phyloP scores from a whole-genome alignment of 2,888 invertebrate species.

The Dione vanillae region DNA sequence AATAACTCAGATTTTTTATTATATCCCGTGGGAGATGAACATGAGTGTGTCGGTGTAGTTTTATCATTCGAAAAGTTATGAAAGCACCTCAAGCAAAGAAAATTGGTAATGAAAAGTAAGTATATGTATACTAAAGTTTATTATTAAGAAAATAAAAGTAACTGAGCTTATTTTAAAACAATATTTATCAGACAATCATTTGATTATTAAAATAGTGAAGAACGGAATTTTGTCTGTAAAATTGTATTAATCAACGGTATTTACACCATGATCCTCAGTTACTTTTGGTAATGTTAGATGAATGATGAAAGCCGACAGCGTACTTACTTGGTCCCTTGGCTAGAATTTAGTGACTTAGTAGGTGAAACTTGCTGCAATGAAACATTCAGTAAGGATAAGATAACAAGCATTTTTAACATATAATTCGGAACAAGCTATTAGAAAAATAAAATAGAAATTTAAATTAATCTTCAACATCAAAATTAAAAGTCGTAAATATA shows the following conservation, averaged over 20 bases:
- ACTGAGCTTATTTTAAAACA: slow-evolving; percentile 23
- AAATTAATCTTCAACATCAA: slow-evolving; percentile 44
- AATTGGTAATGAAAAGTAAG: slow-evolving; percentile 44
- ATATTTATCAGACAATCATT: not conserved
- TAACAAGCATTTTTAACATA: slow-evolving; percentile 65
- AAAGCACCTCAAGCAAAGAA: slow-evolving; percentile 55
- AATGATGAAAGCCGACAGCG: slow-evolving; percentile 41
- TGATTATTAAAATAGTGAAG: not conserved
- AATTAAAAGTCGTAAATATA: slow-evolving; percentile 35
- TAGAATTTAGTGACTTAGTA: slow-evolving; percentile 83
- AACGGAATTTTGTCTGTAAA: not conserved
- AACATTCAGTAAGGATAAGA: slow-evolving; percentile 76
- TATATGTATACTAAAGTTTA: slow-evolving; percentile 17
- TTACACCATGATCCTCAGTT: slow-evolving; percentile 29
- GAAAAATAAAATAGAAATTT: slow-evolving; percentile 47
- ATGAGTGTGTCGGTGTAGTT: slow-evolving; percentile 7
- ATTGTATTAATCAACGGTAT: not conserved
- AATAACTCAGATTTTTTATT: not conserved
- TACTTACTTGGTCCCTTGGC: slow-evolving; percentile 79
- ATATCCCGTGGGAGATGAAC: not conserved
- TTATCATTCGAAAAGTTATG: slow-evolving; percentile 23
- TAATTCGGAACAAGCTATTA: slow-evolving; percentile 59
- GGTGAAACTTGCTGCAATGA: slow-evolving; percentile 83
- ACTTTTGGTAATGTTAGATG: slow-evolving; percentile 34
- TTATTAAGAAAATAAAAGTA: slow-evolving; percentile 25